A percentile compares a stretch with the other conserved stretches of the same genome.
Evolutionary conservation across 2,797 vertebrate genomes (phyloP).

Genomic region (Chiroxiphia lanceolata): DNA sequence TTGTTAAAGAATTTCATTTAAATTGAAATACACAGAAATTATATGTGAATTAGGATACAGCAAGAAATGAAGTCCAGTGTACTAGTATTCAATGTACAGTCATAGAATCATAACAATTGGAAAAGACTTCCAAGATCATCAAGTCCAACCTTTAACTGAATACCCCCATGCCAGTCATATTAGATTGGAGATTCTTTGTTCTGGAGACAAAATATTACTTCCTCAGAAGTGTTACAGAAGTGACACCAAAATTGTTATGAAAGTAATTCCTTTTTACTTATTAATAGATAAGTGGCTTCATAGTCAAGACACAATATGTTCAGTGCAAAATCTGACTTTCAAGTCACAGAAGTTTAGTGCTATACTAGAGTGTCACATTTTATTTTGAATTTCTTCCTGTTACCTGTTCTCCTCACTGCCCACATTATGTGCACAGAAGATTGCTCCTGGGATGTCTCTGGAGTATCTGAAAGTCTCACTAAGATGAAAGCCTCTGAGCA

Average conservation of each 20-base stretch:
- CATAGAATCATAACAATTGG: neutral
- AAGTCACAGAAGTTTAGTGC: neutral
- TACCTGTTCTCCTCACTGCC: neutral
- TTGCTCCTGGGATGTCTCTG: neutral
- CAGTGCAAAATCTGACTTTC: neutral
- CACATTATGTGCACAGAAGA: fast-evolving
- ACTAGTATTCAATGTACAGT: neutral
- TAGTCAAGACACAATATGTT: neutral
- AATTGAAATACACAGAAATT: neutral
- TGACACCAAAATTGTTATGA: neutral
- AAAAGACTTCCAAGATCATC: neutral
- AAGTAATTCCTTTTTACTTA: neutral
- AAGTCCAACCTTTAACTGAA: neutral
- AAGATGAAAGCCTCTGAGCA: neutral
- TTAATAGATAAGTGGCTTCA: neutral
- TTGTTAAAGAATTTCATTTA: neutral
- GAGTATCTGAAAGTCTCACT: neutral
- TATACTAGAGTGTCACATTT: neutral
- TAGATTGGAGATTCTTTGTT: neutral
- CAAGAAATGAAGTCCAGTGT: neutral
- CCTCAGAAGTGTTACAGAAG: neutral
- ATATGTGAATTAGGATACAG: neutral
- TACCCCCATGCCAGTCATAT: too few relatives aligned
- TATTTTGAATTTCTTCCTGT: fast-evolving
- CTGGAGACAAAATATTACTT: neutral